Base-by-base conservation (phyloP, 2,888 invertebrate species). In the Mantis religiosa region DNA sequence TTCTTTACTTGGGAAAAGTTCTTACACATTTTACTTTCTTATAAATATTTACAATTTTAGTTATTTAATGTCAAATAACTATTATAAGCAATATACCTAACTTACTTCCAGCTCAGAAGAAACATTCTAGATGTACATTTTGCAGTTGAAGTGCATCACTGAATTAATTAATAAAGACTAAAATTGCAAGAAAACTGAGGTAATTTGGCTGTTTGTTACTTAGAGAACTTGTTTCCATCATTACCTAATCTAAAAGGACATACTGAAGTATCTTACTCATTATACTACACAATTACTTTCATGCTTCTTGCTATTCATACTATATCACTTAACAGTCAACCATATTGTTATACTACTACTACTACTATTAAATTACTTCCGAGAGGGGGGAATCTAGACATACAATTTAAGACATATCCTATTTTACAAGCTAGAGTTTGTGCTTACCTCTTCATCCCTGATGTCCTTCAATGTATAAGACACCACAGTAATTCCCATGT, bases 401-500 rank as follows among this genome's bases (percentile, higher is more conserved):
- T 71, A 71, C 54, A 71, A 4, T 20, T 15, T 6, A 71, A 71
- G 2, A 71, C 25, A 71, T 15, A 14, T 71, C 54, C 4, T 54
- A 54, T 54, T 54, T 20, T 20, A 2, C 1, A 20, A 15, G 25
- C 25, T 28, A 84, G 14, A 28, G 8, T 28, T 84, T 6, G 90
- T 90, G 93, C 94, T 93, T 94, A 98, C 98, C 96, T 98, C 98
- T 93, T 98, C 98, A 92, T 98, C 98, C 90, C 98, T 95, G 91
- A 98, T 98, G 93, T 98, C 98, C 93, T 98, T 98, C 47, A 98
- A 94, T 0, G 98, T 98, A 93, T 98, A 98, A 0, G 98, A 98
- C 25, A 98, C 98, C 0, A 98, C 98, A 14, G 98, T 98, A 91
- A 98, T 98, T 84, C 98, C 98, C 98, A 98, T 98, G 92, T 98